Evolutionary conservation across 2,113 vertebrate genomes (phyloP).

Genomic region (Brachionichthys hirsutus): DNA sequence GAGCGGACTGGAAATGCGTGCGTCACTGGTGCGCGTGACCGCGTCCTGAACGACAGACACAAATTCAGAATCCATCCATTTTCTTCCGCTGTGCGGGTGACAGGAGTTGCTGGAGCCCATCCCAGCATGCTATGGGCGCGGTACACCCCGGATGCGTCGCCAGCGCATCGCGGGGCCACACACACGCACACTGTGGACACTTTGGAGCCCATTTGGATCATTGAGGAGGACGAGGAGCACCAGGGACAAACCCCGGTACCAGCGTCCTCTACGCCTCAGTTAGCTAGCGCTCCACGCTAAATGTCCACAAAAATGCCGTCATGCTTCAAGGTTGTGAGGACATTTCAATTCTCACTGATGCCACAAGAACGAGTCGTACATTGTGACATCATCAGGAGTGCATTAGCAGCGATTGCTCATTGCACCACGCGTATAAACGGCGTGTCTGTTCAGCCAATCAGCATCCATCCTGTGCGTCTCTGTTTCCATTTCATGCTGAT

Average conservation of each 20-base stretch:
- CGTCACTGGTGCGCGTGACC: conserved; percentile 11
- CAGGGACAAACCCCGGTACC: conserved; percentile 18
- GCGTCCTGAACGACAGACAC: too few species aligned
- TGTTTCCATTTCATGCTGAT: not conserved
- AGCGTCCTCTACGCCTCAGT: conserved; percentile 39
- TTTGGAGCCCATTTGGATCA: not conserved
- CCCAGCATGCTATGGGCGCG: too few species aligned
- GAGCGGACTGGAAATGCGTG: not conserved
- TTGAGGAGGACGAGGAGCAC: conserved; percentile 7
- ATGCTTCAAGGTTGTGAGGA: conserved; percentile 23
- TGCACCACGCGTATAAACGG: too few species aligned
- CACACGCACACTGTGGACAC: too few species aligned
- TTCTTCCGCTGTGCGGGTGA: too few species aligned
- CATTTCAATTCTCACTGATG: not conserved
- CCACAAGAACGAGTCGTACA: conserved; percentile 32
- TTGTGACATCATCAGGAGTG: conserved; percentile 23
- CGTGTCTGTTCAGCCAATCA: too few species aligned
- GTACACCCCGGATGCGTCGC: too few species aligned
- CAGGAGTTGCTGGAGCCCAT: too few species aligned
- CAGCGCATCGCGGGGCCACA: too few species aligned
- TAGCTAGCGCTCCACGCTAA: conserved; percentile 7
- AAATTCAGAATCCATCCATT: too few species aligned
- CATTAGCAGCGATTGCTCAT: too few species aligned
- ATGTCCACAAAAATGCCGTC: conserved; percentile 27
- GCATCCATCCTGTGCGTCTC: not conserved